These are phyloP conservation scores for Tachuris rubrigastra DNA, from an alignment of 2,113 vertebrate genomes.

Conservation along the genomic window DNA sequence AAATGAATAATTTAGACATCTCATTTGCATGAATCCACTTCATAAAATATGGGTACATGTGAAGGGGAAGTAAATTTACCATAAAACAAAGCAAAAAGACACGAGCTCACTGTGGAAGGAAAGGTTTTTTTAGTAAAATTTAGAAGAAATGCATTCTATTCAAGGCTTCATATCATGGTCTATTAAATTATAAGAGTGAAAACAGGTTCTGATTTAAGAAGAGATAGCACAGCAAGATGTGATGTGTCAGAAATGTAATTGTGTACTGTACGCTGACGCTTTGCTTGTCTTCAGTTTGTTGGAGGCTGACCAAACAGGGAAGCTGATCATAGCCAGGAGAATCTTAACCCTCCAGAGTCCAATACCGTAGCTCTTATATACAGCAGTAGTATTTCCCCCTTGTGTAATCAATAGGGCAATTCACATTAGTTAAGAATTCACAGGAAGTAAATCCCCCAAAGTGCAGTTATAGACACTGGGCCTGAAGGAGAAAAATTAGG, in stretches of 20 bases:
- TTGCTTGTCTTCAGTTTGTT: background rate
- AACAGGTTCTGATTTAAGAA: constrained; percentile 22
- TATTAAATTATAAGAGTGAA: constrained; percentile 8
- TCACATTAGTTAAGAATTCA: background rate
- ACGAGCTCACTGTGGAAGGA: background rate
- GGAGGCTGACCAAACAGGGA: background rate
- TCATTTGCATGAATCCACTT: background rate
- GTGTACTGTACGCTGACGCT: background rate
- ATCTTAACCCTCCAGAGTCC: constrained; percentile 1
- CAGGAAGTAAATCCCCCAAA: background rate
- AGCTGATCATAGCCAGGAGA: background rate
- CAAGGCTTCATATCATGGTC: background rate
- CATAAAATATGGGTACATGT: background rate
- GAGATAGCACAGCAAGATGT: background rate
- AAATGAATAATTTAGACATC: background rate
- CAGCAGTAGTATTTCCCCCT: background rate
- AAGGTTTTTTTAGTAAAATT: background rate
- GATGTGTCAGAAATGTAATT: background rate
- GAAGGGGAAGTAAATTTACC: background rate
- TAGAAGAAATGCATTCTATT: background rate
- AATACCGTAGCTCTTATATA: background rate
- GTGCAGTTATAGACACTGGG: background rate
- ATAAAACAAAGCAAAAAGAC: background rate
- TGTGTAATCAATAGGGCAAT: background rate
- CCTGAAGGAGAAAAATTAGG: background rate